A percentile compares a stretch with the other conserved stretches of the same genome.
These are phyloP conservation scores for Lepus europaeus DNA, from an alignment of 2,113 vertebrate genomes.

Conservation along the genomic window DNA sequence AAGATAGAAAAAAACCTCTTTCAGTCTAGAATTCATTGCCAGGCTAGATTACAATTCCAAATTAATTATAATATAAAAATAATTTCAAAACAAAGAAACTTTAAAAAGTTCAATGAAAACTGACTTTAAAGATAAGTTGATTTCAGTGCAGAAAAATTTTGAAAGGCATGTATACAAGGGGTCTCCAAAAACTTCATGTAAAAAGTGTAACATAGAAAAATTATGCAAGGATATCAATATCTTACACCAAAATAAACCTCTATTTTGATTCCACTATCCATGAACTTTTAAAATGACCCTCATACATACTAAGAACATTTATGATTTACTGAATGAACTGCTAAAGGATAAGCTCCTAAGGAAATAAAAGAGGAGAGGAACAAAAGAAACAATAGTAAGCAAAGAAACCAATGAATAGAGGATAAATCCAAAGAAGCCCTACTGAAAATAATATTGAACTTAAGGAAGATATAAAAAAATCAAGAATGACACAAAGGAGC, in stretches of 20 bases:
- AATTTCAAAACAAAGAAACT: background rate
- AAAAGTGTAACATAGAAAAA: too few species aligned
- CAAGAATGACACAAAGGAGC: background rate
- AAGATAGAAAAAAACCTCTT: background rate
- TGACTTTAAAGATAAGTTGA: too few species aligned
- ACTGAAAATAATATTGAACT: background rate
- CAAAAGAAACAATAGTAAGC: background rate
- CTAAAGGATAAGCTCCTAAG: background rate
- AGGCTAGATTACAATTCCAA: background rate
- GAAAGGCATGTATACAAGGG: too few species aligned
- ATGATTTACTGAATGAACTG: background rate
- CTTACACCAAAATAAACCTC: too few species aligned
- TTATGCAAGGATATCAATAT: too few species aligned
- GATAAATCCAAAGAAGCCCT: background rate
- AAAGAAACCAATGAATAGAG: constrained; percentile 16
- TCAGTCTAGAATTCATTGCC: background rate
- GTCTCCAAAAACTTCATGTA: too few species aligned
- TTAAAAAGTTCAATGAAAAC: too few species aligned
- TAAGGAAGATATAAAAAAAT: constrained; percentile 5
- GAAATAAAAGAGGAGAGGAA: constrained; percentile 23
- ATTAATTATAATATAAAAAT: background rate
- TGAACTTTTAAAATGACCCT: too few species aligned
- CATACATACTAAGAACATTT: background rate
- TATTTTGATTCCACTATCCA: too few species aligned
- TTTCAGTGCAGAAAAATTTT: too few species aligned